A percentile compares a stretch with the other conserved stretches of the same genome.
Evolutionary conservation across 2,888 invertebrate species (phyloP).

Genomic region (Crocallis elinguaria): DNA sequence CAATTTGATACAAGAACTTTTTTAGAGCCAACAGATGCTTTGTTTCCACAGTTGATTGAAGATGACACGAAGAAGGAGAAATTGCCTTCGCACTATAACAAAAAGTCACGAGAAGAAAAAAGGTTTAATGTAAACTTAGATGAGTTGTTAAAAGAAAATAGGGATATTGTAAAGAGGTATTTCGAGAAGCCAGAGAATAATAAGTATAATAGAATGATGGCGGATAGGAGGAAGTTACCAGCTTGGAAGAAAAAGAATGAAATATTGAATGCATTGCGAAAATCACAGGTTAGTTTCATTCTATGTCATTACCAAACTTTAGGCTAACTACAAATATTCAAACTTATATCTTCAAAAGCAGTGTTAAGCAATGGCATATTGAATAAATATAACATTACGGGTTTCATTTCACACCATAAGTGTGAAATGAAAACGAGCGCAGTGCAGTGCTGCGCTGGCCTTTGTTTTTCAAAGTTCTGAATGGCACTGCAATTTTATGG

Average conservation of each 20-base stretch:
- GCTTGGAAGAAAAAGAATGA: conserved; percentile 89
- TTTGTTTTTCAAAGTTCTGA: too few relatives aligned
- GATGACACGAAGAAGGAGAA: conserved; percentile 53
- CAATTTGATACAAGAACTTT: conserved; percentile 82
- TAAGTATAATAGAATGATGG: conserved; percentile 88
- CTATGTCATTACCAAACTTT: not conserved
- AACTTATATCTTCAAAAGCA: too few relatives aligned
- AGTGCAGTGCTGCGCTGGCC: too few relatives aligned
- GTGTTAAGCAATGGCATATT: too few relatives aligned
- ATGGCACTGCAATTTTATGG: too few relatives aligned
- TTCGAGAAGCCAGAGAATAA: conserved; percentile 84
- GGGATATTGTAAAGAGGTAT: conserved; percentile 86
- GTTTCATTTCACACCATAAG: too few relatives aligned
- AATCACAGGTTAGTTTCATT: conserved; percentile 78
- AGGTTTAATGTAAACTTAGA: conserved; percentile 79
- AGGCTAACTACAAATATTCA: too few relatives aligned
- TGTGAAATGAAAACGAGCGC: too few relatives aligned
- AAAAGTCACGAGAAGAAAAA: conserved; percentile 84
- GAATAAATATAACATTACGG: too few relatives aligned
- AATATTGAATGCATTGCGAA: conserved; percentile 87
- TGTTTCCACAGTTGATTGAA: conserved; percentile 86
- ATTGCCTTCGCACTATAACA: conserved; percentile 87
- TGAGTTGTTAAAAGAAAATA: conserved; percentile 86
- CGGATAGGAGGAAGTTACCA: conserved; percentile 86
- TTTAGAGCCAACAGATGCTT: conserved; percentile 80